These are phyloP conservation scores for Anthonomus grandis DNA, from an alignment of 1,140 invertebrate genomes.

Conservation along the genomic window DNA sequence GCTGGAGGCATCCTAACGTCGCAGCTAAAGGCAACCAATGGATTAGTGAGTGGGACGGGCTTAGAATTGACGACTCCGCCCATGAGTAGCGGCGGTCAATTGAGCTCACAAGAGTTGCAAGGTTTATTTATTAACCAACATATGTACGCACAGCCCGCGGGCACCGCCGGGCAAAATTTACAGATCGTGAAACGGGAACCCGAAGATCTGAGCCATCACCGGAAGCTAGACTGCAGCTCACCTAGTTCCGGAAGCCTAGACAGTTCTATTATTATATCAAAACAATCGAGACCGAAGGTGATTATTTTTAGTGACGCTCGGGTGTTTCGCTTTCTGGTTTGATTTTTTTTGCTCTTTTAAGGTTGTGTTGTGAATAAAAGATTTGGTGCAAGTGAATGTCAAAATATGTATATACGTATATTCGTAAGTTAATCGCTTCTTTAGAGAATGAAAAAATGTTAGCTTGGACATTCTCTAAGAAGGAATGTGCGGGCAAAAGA, in stretches of 20 bases:
- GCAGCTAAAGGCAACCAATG: conserved; percentile 56
- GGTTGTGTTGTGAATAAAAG: no score
- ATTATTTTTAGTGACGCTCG: conserved; percentile 33
- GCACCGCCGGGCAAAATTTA: conserved; percentile 48
- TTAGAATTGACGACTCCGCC: conserved; percentile 53
- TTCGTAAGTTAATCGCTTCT: no score
- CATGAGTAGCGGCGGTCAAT: conserved; percentile 49
- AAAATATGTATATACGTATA: no score
- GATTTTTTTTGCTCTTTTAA: background rate
- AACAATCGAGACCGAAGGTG: conserved; percentile 47
- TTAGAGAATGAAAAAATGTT: no score
- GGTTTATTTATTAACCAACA: conserved; percentile 62
- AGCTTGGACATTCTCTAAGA: no score
- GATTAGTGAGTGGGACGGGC: conserved; percentile 55
- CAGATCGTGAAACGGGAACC: conserved; percentile 62
- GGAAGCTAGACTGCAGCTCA: conserved; percentile 45
- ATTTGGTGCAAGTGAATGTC: background rate
- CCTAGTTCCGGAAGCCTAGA: conserved; percentile 45
- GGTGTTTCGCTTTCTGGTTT: conserved; percentile 7
- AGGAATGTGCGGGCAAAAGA: no score
- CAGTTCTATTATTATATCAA: conserved; percentile 44
- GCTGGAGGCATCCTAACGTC: conserved; percentile 48
- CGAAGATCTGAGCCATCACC: conserved; percentile 59
- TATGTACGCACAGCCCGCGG: conserved; percentile 43
- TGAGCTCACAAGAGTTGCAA: conserved; percentile 54